These are phyloP conservation scores for Vimba vimba DNA, from an alignment of 2,113 vertebrate genomes.

Conservation along the genomic window DNA sequence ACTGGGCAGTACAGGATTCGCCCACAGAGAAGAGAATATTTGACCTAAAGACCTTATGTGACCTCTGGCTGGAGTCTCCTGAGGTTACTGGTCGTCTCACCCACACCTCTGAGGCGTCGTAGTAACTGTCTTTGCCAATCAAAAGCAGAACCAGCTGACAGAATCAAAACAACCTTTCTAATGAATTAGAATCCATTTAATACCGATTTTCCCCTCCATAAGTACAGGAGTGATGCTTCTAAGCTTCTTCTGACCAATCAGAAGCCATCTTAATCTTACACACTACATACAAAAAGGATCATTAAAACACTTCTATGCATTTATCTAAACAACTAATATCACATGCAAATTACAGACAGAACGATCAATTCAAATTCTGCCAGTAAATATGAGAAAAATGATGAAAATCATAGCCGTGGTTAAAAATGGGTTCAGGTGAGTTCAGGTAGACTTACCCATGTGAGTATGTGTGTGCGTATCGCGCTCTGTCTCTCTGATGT, in stretches of 20 bases:
- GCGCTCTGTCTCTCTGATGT: conserved; percentile 72
- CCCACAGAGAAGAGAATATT: background rate
- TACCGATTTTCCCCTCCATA: background rate
- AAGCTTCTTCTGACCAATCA: background rate
- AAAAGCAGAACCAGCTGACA: conserved; percentile 5
- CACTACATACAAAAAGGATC: background rate
- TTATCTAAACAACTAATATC: background rate
- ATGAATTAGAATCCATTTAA: background rate
- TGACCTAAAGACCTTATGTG: conserved; percentile 29
- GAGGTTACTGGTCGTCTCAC: conserved; percentile 6
- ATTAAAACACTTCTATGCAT: background rate
- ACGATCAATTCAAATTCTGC: conserved; percentile 12
- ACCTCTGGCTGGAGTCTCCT: conserved; percentile 27
- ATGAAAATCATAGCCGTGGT: too few species aligned
- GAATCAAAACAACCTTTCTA: conserved; percentile 24
- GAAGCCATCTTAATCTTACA: conserved; percentile 8
- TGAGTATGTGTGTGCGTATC: conserved; percentile 38
- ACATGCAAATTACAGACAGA: conserved; percentile 16
- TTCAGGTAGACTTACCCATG: conserved; percentile 52
- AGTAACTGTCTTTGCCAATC: conserved; percentile 17
- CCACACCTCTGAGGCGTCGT: conserved; percentile 18
- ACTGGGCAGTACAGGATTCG: background rate
- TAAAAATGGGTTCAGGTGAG: conserved; percentile 4
- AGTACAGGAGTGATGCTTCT: conserved; percentile 16
- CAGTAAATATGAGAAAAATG: background rate